Evolutionary conservation across 2,797 vertebrate genomes (phyloP), one percentile per base, ranked within the genome.

Genomic region (Enteromius viviparus): DNA sequence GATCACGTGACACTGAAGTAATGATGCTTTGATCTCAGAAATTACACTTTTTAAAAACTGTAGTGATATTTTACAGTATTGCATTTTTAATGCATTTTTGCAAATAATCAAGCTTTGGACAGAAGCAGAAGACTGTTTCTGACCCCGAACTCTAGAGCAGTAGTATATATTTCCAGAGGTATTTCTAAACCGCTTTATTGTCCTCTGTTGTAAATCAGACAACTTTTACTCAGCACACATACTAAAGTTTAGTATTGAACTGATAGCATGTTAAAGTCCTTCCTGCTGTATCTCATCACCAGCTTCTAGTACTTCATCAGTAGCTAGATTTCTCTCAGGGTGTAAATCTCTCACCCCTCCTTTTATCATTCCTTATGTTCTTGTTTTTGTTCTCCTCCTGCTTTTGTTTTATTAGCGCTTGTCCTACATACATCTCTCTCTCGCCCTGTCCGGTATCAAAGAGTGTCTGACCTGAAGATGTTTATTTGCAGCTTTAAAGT

Each of bases 341-440:
- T 69, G 32, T 82, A 60, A 79, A 82, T 71, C 26, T 77, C 80
- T 26, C 66, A 83, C 60, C 49, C 55, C 55, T 7, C 9, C 78
- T 87, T 80, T 85, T 37, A 79, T 86, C 55, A 68, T 40, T n/a
- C 29, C 17, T 23, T 51, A 37, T 45, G 17, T 21, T 82, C 78
- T 71, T 55, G 47, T 80, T 77, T 77, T 68, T 49, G 23, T 64
- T 55, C 19, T 66, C 12, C 45, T 53, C 21, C 34, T 49, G 49
- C 15, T 53, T 6, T 85, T n/a, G 6, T 74, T 83, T 84, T 80
- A 72, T 69, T 34, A 60, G 79, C 17, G 19, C 68, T 76, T 45
- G 6, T 65, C 75, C 40, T 7, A 17, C 34, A 34, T n/a, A 55
- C 65, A 75, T 53, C 51, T 75, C 42, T 75, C 42, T 42, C 19